A percentile compares a stretch with the other conserved stretches of the same genome.
These are phyloP conservation scores for Autographa gamma DNA, from an alignment of 2,888 invertebrate genomes.

Conservation along the genomic window DNA sequence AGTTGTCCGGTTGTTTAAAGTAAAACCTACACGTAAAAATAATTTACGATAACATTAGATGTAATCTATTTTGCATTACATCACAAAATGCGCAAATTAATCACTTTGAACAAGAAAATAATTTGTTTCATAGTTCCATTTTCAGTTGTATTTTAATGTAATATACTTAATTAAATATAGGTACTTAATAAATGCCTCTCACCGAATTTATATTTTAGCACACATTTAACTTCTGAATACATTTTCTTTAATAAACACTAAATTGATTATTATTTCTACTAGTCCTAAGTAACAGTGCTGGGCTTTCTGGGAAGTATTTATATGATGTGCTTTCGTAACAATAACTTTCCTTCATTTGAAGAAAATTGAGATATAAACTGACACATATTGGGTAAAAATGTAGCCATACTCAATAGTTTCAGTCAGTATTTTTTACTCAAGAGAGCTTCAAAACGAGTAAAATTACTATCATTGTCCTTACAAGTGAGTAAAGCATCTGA, in stretches of 20 bases:
- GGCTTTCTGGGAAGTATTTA: too few relatives aligned
- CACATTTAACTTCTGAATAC: constrained; percentile 58
- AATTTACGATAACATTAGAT: neutral
- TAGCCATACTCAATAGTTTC: too few relatives aligned
- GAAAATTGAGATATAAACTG: too few relatives aligned
- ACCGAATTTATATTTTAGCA: constrained; percentile 85
- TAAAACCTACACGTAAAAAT: neutral
- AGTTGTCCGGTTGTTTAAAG: neutral
- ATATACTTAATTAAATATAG: constrained; percentile 52
- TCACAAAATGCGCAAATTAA: constrained; percentile 1
- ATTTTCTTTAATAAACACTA: constrained; percentile 45
- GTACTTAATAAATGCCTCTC: constrained; percentile 79
- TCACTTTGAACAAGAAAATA: constrained; percentile 12
- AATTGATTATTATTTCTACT: constrained; percentile 28
- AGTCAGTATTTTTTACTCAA: too few relatives aligned
- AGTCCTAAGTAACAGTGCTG: too few relatives aligned
- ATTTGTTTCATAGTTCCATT: constrained; percentile 10
- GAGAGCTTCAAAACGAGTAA: too few relatives aligned
- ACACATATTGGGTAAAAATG: too few relatives aligned
- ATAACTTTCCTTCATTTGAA: too few relatives aligned
- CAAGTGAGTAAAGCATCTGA: too few relatives aligned
- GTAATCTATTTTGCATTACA: constrained; percentile 7
- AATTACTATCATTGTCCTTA: too few relatives aligned
- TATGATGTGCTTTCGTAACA: too few relatives aligned
- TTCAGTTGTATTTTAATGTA: constrained; percentile 30